These are phyloP conservation scores for Neotoma lepida DNA, from an alignment of 2,113 vertebrate species.

Conservation along the genomic window DNA sequence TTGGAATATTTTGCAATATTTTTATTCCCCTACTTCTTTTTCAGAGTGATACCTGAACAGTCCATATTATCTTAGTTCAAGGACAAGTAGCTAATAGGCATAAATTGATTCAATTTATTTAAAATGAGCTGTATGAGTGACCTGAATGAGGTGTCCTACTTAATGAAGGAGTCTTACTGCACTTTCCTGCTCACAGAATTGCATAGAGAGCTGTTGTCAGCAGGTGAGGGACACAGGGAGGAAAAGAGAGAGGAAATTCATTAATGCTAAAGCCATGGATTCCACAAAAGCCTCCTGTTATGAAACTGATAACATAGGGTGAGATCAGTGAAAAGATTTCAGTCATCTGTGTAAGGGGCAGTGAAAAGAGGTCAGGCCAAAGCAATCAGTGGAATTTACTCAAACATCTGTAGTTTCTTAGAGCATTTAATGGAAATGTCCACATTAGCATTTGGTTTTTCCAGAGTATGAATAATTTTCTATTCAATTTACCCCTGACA, in stretches of 20 bases:
- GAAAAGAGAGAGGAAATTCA: slow-evolving; percentile 18
- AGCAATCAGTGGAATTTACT: slow-evolving; percentile 70
- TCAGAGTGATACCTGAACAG: slow-evolving; percentile 48
- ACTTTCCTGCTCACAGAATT: slow-evolving; percentile 8
- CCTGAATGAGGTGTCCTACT: slow-evolving; percentile 56
- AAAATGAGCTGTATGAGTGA: slow-evolving; percentile 68
- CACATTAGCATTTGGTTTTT: slow-evolving; percentile 73
- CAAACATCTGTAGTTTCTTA: slow-evolving; percentile 77
- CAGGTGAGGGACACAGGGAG: background rate
- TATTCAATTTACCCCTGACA: slow-evolving; percentile 78
- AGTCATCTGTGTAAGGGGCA: background rate
- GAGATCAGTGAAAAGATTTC: slow-evolving; percentile 56
- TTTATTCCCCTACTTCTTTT: slow-evolving; percentile 9
- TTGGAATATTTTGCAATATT: slow-evolving; percentile 16
- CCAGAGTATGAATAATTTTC: slow-evolving; percentile 74
- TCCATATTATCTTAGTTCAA: slow-evolving; percentile 67
- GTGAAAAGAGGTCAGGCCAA: slow-evolving; percentile 66
- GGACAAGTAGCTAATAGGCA: slow-evolving; percentile 68
- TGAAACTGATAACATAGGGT: slow-evolving; percentile 47
- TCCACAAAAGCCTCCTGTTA: slow-evolving; percentile 41
- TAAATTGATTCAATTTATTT: slow-evolving; percentile 76
- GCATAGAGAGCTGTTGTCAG: background rate
- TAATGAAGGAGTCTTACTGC: slow-evolving; percentile 67
- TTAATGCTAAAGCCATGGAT: background rate
- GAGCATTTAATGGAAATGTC: slow-evolving; percentile 73